Evolutionary conservation across 2,888 invertebrate genomes (phyloP).

Genomic region (Melikaiella ostensackeni): DNA sequence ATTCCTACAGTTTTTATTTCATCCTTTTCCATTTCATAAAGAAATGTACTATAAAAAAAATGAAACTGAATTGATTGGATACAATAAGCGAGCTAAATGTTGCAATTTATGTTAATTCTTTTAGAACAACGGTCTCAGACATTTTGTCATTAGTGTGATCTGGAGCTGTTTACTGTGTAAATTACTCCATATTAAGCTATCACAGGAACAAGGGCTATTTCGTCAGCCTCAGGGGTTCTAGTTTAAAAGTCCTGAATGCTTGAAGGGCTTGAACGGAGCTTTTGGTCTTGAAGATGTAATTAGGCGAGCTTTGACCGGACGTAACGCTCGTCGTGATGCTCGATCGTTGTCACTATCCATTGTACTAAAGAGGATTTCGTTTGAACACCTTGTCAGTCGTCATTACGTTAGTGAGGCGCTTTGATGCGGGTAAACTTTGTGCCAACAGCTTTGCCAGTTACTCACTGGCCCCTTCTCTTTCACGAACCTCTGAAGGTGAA

Average conservation of each 20-base stretch:
- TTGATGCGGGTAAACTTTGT: neutral
- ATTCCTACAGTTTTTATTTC: too few relatives aligned
- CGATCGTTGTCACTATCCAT: neutral
- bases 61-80: too few relatives aligned
- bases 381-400: conserved; percentile 4
- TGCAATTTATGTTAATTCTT: too few relatives aligned
- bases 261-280: neutral
- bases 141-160: too few relatives aligned
- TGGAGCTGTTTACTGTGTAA: neutral
- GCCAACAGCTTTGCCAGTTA: conserved; percentile 1
- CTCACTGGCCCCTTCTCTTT: neutral
- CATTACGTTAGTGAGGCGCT: conserved; percentile 1
- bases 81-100: too few relatives aligned
- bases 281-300: neutral
- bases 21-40: too few relatives aligned
- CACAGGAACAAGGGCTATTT: neutral
- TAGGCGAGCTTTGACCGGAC: neutral
- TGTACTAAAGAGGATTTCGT: conserved; percentile 3
- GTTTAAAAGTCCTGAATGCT: neutral
- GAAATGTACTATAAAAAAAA: neutral
- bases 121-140: too few relatives aligned
- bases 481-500: neutral
- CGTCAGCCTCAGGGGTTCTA: neutral
- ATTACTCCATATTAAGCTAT: neutral
- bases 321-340: neutral